phyloP scores from a whole-genome alignment of 2,797 vertebrate species.

The Acrossocheilus wenchowensis region DNA sequence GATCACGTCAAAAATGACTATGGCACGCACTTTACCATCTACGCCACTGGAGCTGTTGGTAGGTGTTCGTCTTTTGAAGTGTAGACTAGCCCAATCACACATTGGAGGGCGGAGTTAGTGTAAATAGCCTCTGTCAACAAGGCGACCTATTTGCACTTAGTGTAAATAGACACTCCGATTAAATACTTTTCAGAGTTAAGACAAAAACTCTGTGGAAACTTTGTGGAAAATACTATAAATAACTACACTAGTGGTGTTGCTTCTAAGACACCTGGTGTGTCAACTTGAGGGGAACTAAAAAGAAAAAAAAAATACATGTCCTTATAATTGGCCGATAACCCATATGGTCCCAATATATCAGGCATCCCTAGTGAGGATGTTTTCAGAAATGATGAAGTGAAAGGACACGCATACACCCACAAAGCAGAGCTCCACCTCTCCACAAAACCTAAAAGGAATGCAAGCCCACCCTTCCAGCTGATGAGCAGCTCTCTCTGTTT shows the following conservation, averaged over 20 bases:
- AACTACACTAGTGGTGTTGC: background rate
- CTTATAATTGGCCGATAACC: background rate
- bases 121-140: no score
- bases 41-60: no score
- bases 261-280: conserved; percentile 5
- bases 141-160: no score
- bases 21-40: no score
- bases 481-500: conserved; percentile 22
- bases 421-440: conserved; percentile 28
- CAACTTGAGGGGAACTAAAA: background rate
- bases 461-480: conserved; percentile 42
- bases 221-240: background rate
- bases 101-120: no score
- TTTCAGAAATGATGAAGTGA: conserved; percentile 28
- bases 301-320: background rate
- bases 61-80: no score
- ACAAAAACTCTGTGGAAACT: background rate
- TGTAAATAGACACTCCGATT: background rate
- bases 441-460: conserved; percentile 36
- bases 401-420: conserved; percentile 37
- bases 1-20: no score
- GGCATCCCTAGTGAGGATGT: background rate
- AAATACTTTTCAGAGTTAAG: background rate
- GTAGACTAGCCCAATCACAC: no score
- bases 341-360: background rate